Percentiles rank a stretch among this genome's conserved stretches.
These are phyloP conservation scores for Nycticryphes semicollaris DNA, from an alignment of 2,113 vertebrate genomes.

Conservation along the genomic window DNA sequence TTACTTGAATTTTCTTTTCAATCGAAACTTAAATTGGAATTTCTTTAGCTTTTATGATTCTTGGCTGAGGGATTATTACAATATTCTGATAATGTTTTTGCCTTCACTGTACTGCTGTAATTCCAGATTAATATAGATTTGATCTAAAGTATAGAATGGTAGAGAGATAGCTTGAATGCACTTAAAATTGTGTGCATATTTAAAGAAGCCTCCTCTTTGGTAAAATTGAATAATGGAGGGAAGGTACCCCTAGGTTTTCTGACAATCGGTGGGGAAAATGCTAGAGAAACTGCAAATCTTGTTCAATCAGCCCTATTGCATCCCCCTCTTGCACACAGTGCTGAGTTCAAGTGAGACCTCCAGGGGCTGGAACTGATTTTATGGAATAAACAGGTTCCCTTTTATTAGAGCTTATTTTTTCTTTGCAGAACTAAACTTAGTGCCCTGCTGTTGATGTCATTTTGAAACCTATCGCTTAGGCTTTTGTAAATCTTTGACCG, in stretches of 20 bases:
- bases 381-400: neutral
- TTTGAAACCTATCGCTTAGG: conserved; percentile 50
- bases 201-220: neutral
- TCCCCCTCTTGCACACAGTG: neutral
- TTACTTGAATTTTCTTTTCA: neutral
- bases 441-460: conserved; percentile 22
- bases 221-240: neutral
- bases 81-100: neutral
- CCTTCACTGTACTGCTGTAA: neutral
- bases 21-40: neutral
- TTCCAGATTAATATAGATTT: neutral
- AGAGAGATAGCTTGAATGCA: neutral
- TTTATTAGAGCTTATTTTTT: neutral
- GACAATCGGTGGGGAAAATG: neutral
- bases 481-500: conserved; percentile 43
- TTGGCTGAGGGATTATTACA: neutral
- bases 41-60: neutral
- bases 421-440: conserved; percentile 5
- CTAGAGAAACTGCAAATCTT: neutral
- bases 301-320: neutral
- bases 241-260: neutral
- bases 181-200: neutral
- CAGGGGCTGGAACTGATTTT: neutral
- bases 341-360: neutral
- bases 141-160: neutral